Conservation (phyloP, 2,888 invertebrate genomes). For the Drosophila imparisetae region DNA sequence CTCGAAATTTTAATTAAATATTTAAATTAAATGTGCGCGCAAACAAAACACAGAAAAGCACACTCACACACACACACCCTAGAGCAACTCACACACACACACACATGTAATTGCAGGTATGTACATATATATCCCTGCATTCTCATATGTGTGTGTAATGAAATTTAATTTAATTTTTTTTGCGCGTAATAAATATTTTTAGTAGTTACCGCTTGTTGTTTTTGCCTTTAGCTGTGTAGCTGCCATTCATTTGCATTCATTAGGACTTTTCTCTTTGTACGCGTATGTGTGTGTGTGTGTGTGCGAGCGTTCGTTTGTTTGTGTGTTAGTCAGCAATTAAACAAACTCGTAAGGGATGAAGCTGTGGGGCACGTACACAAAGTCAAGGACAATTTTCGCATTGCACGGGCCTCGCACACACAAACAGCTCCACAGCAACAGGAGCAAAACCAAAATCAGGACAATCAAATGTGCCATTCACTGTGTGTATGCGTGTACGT, state of each 20-base stretch:
- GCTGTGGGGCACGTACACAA: constrained; percentile 49
- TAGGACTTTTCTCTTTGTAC: constrained; percentile 49
- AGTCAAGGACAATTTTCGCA: constrained; percentile 74
- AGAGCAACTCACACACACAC: not conserved
- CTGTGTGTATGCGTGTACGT: constrained; percentile 6
- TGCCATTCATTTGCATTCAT: constrained; percentile 77
- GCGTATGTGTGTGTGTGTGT: constrained; percentile 24
- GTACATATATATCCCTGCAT: constrained; percentile 15
- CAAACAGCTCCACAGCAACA: constrained; percentile 26
- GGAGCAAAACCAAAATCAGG: constrained; percentile 52
- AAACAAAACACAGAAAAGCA: constrained; percentile 43
- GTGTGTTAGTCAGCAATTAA: constrained; percentile 63
- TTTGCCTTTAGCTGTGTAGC: constrained; percentile 37
- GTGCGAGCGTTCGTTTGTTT: constrained; percentile 14
- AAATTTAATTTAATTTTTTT: constrained; percentile 54
- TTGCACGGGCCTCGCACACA: constrained; percentile 60
- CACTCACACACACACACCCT: constrained; percentile 16
- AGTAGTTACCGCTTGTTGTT: constrained; percentile 56
- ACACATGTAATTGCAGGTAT: constrained; percentile 14
- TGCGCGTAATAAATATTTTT: constrained; percentile 70
- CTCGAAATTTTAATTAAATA: constrained; percentile 78
- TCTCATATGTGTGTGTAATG: constrained; percentile 41
- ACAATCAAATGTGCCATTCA: constrained; percentile 58
- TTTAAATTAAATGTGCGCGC: constrained; percentile 74
- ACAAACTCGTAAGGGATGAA: constrained; percentile 47